Conservation (phyloP, 2,797 vertebrate species). For the Alca torda region DNA sequence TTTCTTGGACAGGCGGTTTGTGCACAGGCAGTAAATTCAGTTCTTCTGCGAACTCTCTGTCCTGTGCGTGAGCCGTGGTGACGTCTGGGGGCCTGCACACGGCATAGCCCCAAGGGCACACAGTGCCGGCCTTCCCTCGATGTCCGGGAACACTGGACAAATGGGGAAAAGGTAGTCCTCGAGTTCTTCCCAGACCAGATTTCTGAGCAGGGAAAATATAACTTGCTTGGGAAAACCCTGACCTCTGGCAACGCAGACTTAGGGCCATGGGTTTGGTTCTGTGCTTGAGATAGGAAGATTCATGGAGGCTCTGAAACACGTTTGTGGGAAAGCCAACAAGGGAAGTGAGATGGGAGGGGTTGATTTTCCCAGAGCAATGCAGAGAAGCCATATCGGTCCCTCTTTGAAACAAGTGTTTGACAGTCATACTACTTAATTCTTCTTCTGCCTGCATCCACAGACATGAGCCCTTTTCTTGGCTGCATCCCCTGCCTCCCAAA, state of each 20-base stretch:
- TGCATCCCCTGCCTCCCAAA: background rate
- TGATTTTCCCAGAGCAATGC: background rate
- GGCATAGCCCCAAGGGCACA: background rate
- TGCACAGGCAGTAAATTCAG: background rate
- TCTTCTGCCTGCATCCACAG: background rate
- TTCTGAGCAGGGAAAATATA: background rate
- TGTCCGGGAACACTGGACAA: background rate
- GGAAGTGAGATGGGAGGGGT: background rate
- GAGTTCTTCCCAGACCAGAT: background rate
- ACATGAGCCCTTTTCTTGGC: background rate
- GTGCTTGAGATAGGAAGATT: background rate
- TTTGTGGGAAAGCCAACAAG: background rate
- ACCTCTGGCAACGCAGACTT: background rate
- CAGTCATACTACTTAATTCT: background rate
- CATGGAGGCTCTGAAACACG: background rate
- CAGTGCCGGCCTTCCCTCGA: background rate
- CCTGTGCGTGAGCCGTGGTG: background rate
- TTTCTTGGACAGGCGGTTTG: background rate
- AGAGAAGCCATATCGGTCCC: background rate
- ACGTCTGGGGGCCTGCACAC: background rate
- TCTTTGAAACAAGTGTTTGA: background rate
- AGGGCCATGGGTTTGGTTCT: background rate
- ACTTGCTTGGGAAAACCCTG: conserved; percentile 33
- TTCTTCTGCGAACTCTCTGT: background rate
- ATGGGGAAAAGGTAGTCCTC: background rate